These are phyloP conservation scores for Sarcophaga carnaria DNA, from an alignment of 2,888 invertebrate species.

Conservation along the genomic window DNA sequence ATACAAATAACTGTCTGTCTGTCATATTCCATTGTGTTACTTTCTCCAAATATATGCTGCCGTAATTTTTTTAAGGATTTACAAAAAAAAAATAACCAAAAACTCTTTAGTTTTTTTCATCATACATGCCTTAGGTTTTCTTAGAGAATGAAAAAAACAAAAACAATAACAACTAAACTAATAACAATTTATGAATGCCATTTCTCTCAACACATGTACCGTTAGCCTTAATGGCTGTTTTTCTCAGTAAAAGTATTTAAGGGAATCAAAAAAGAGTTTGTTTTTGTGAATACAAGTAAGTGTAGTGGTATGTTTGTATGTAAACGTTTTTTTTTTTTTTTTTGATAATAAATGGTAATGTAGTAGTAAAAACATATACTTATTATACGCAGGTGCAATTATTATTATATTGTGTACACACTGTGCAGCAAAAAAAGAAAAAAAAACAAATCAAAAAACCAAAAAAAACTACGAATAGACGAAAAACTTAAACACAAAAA, in stretches of 20 bases:
- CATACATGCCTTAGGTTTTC: not conserved
- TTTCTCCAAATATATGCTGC: no score
- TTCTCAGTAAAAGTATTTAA: not conserved
- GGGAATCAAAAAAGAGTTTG: not conserved
- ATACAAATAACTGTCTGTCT: no score
- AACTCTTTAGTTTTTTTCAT: not conserved
- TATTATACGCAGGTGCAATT: conserved; percentile 74
- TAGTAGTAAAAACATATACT: conserved; percentile 37
- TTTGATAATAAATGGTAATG: conserved; percentile 12
- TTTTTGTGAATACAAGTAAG: not conserved
- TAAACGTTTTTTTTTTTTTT: not conserved
- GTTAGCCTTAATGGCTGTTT: not conserved
- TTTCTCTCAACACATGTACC: conserved; percentile 4
- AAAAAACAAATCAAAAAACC: not conserved
- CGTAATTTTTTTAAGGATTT: no score
- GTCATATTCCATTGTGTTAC: no score
- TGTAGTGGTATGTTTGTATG: conserved; percentile 7
- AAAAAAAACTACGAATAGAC: conserved; percentile 23
- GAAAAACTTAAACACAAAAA: conserved; percentile 27
- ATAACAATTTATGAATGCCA: conserved; percentile 11
- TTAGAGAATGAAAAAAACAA: not conserved
- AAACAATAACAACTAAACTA: not conserved
- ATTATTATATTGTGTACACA: conserved; percentile 72
- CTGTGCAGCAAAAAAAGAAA: conserved; percentile 53
- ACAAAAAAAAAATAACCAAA: not conserved